Evolutionary conservation across 1,140 invertebrate genomes (phyloP), one percentile per base, ranked within the genome.

Genomic region (Drosophila carrolli): DNA sequence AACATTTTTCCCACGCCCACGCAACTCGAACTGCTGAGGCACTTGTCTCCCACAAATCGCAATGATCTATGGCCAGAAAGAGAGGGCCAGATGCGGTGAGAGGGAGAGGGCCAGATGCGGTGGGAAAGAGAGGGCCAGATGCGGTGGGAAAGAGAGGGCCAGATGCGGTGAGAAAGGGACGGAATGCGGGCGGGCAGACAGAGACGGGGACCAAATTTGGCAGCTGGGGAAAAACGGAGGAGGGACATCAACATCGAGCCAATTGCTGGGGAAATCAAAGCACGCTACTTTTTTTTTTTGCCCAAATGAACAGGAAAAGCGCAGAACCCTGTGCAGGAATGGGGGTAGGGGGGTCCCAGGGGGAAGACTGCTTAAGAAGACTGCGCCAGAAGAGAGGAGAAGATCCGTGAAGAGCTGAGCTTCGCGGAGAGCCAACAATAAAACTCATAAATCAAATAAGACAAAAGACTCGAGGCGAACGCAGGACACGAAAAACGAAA

Each of bases 361-460:
- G 13, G 8, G 27, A 23, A 35, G 55, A 43, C 56, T 32, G 29
- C 29, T 6, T 7, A 8, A 32, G 40, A 16, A 48, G 29, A 68
- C 32, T 59, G 46, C 65, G 63, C 62, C 54, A 54, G 60, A 14
- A 65, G 62, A 37, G 50, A 57, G 35, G 19, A 47, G 19, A 46
- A 38, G 46, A 57, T 58, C 27, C 50, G 35, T 13, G 37, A 48
- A 9, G 37, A n/a, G 19, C 23, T 38, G n/a, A 29, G n/a, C n/a
- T 8, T 35, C 9, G 41, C 55, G 56, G 47, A 67, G 72, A 54
- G 48, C n/a, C 73, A 75, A 89, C 84, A 89, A 89, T 89, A 89
- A 89, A 89, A 89, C 84, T 84, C 84, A 89, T 89, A 89, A 89
- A 89, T 89, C 84, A 89, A 89, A 89, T 78, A 72, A 89, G 85